phyloP scores from a whole-genome alignment of 2,113 vertebrate genomes.

The Anoplopoma fimbria region DNA sequence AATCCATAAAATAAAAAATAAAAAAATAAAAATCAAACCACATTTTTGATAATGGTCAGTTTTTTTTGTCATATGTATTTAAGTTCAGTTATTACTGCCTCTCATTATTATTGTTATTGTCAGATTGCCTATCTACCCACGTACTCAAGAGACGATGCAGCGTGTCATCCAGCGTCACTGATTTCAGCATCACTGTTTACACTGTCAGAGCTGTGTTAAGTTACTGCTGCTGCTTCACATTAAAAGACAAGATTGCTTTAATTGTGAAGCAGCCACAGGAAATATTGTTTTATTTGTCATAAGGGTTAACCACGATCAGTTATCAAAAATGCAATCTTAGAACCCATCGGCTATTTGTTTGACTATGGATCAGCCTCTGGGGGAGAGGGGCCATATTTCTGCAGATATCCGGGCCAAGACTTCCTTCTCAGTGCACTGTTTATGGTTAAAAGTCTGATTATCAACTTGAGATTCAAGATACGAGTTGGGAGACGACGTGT shows the following conservation, averaged over 20 bases:
- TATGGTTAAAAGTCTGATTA: no score
- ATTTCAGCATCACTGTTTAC: neutral
- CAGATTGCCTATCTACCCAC: neutral
- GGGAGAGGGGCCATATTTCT: neutral
- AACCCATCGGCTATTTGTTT: neutral
- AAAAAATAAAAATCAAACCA: no score
- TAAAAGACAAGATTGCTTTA: neutral
- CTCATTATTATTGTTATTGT: neutral
- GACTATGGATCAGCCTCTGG: neutral
- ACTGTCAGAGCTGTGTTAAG: neutral
- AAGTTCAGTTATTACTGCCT: neutral
- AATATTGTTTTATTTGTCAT: neutral
- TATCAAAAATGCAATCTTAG: neutral
- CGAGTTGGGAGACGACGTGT: neutral
- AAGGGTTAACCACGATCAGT: neutral
- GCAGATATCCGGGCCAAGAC: no score
- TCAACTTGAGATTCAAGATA: no score
- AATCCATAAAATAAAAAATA: no score
- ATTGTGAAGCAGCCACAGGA: neutral
- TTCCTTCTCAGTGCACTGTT: neutral
- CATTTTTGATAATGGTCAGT: no score
- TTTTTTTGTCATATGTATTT: neutral
- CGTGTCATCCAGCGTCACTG: no score
- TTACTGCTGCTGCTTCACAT: neutral
- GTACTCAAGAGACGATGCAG: neutral